A percentile compares a stretch with the other conserved stretches of the same genome.
These are phyloP conservation scores for Chouioia cunea DNA, from an alignment of 2,888 invertebrate species.

Conservation along the genomic window DNA sequence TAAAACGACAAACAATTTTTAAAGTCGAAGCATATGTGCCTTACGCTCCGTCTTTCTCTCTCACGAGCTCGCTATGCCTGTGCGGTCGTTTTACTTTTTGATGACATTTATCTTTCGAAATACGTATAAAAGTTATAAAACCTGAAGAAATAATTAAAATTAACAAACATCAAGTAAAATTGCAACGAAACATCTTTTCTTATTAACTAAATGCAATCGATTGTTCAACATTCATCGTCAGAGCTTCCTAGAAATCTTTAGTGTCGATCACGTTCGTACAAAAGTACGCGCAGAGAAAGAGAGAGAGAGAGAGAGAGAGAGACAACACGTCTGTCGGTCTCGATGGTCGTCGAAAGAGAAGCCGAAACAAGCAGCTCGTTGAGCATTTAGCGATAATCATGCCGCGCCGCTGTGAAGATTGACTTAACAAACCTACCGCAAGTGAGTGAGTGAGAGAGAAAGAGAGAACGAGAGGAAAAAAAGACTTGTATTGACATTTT, in stretches of 20 bases:
- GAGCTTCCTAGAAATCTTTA: background rate
- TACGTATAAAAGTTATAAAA: too few species aligned
- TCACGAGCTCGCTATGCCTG: too few species aligned
- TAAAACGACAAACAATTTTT: constrained; percentile 58
- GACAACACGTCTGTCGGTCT: constrained; percentile 1
- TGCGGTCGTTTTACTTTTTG: too few species aligned
- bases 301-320: background rate
- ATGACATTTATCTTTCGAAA: too few species aligned
- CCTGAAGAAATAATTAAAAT: too few species aligned
- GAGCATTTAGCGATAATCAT: background rate
- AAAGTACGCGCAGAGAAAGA: too few species aligned
- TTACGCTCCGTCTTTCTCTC: constrained; percentile 8
- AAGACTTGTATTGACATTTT: constrained; percentile 33
- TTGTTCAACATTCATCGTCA: background rate
- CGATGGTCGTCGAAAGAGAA: background rate
- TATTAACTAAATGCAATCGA: too few species aligned
- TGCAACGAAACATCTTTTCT: too few species aligned
- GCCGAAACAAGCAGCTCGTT: constrained; percentile 14
- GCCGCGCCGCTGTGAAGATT: constrained; percentile 22
- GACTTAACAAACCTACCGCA: constrained; percentile 43
- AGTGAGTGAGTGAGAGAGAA: too few species aligned
- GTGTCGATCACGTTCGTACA: constrained; percentile 6
- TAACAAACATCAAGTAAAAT: too few species aligned
- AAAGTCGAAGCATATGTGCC: background rate
- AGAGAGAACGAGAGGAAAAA: too few species aligned